phyloP scores from a whole-genome alignment of 2,113 vertebrate genomes.

The Sminthopsis crassicaudata region DNA sequence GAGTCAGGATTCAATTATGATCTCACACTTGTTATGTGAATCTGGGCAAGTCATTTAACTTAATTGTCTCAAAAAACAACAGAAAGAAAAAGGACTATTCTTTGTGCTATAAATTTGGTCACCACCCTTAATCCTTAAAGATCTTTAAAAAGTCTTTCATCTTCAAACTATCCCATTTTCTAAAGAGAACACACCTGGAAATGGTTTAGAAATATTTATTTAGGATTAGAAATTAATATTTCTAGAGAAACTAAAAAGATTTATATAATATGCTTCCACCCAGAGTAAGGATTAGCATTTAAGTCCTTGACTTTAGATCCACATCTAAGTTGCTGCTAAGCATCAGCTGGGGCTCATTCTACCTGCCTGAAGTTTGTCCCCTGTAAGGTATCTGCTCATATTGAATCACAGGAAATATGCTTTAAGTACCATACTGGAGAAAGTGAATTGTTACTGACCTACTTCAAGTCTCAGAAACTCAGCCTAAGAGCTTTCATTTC shows the following conservation, averaged over 20 bases:
- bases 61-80: too few species aligned
- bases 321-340: not conserved
- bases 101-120: not conserved
- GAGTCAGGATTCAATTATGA: not conserved
- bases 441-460: slow-evolving; percentile 14
- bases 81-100: not conserved
- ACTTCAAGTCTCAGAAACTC: slow-evolving; percentile 29
- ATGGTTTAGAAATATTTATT: not conserved
- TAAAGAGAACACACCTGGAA: not conserved
- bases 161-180: not conserved
- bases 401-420: not conserved
- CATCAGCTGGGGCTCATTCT: not conserved
- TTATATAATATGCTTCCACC: not conserved
- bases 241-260: not conserved
- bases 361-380: not conserved
- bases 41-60: not conserved
- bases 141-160: not conserved
- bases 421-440: not conserved
- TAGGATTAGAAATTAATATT: not conserved
- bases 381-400: not conserved
- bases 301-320: not conserved
- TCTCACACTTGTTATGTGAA: not conserved
- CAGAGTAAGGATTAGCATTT: not conserved
- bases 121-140: not conserved
- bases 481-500: not conserved